These are phyloP conservation scores for Lasioglossum oenotherae DNA, from an alignment of 2,888 invertebrate species.

Conservation along the genomic window DNA sequence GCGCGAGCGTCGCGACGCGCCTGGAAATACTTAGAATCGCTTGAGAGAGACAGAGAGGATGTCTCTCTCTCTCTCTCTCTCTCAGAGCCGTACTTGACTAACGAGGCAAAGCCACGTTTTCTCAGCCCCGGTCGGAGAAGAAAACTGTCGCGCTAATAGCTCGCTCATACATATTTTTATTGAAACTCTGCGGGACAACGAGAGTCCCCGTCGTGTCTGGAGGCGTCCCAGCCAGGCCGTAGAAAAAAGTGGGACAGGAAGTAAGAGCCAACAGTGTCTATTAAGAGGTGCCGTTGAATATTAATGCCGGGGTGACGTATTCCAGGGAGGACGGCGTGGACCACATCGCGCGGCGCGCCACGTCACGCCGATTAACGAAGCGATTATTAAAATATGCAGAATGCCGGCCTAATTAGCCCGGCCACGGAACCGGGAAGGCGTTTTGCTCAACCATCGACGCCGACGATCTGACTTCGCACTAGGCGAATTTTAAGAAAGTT, in stretches of 20 bases:
- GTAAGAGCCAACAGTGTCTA: slow-evolving; percentile 58
- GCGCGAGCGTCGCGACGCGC: neutral
- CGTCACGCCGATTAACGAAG: slow-evolving; percentile 62
- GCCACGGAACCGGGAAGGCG: slow-evolving; percentile 53
- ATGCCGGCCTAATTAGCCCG: slow-evolving; percentile 62
- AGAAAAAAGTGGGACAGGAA: slow-evolving; percentile 55
- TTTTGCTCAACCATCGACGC: slow-evolving; percentile 27
- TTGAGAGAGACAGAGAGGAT: neutral
- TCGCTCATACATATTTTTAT: slow-evolving; percentile 30
- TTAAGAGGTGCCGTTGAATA: slow-evolving; percentile 69
- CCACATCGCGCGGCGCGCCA: slow-evolving; percentile 35
- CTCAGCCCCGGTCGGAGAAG: neutral
- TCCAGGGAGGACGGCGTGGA: slow-evolving; percentile 31
- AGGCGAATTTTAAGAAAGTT: too few relatives aligned
- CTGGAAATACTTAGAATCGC: neutral
- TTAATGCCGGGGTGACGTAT: slow-evolving; percentile 64
- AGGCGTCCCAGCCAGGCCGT: neutral
- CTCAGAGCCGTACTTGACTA: neutral
- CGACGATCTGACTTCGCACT: neutral
- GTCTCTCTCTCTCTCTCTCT: too few relatives aligned
- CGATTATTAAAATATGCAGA: slow-evolving; percentile 72
- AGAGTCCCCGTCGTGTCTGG: neutral
- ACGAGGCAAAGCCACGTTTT: neutral
- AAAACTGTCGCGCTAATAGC: slow-evolving; percentile 38
- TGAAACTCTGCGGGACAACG: neutral